These are phyloP conservation scores for Homarus gammarus DNA, from an alignment of 2,888 invertebrate genomes.

Conservation along the genomic window DNA sequence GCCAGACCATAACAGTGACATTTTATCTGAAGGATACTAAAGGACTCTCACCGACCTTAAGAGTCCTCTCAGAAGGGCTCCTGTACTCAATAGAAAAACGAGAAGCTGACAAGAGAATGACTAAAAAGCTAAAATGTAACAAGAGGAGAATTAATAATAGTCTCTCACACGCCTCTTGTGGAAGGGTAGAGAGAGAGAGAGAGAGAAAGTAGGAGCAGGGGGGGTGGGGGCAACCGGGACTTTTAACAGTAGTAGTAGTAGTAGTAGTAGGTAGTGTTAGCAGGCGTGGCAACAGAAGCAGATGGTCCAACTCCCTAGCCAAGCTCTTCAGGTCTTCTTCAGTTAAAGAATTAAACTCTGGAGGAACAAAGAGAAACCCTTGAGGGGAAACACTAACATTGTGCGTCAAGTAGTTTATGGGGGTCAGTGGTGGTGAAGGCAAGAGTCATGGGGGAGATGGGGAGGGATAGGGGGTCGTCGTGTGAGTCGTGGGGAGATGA, in stretches of 20 bases:
- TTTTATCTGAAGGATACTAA: conserved; percentile 22
- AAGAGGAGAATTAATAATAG: not conserved
- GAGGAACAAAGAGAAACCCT: conserved; percentile 15
- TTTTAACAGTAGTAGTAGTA: no score
- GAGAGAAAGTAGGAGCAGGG: no score
- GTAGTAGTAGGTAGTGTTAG: no score
- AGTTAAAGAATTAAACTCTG: conserved; percentile 35
- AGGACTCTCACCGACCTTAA: not conserved
- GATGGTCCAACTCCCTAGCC: no score
- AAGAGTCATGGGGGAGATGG: not conserved
- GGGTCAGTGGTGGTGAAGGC: not conserved
- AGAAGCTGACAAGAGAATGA: not conserved
- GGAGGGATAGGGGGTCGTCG: no score
- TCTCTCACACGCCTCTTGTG: not conserved
- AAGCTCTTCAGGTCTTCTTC: not conserved
- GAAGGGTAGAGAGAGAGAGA: not conserved
- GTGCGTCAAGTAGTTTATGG: conserved; percentile 1
- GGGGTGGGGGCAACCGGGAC: no score
- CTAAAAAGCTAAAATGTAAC: not conserved
- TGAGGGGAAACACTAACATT: conserved; percentile 45
- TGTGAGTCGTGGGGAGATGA: no score
- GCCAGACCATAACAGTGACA: not conserved
- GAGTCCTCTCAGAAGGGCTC: not conserved
- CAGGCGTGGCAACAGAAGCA: no score
- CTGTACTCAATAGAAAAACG: not conserved